Base-by-base conservation (phyloP, 2,113 vertebrate genomes). In the Crocuta crocuta region DNA sequence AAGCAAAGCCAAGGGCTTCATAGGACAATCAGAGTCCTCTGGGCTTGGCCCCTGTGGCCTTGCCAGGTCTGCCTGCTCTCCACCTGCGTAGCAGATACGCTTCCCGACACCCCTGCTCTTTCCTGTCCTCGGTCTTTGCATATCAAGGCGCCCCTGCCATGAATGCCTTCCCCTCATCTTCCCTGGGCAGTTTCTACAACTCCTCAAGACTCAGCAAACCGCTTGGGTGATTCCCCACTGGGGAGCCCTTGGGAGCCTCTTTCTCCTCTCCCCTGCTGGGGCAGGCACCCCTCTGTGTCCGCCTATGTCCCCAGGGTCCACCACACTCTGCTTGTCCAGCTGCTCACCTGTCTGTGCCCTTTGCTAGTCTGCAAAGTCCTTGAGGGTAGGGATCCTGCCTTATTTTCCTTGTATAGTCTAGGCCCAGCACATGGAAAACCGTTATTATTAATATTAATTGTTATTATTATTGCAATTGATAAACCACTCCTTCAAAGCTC, bases 251-350 rank as follows among this genome's bases (percentile, higher is more conserved):
- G 2, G 7, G 65, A 2, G 19, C 33, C 70, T 10, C 35, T 39
- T 24, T 10, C 39, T 81, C 26, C 82, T 26, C 12, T 19, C n/a
- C 31, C 31, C 4, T n/a, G 5, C 26, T 16, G 19, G 43, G 50
- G 13, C 71, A 26, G 28, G 55, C 3, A 0, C 35, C 26, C 55
- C n/a, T 61, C 65, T 43, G 4, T 1, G 28, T n/a, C 35, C 21
- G 4, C 39, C n/a, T 28, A 26, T 7, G 0, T 19, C 48, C n/a
- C n/a, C 4, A 0, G 10, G 0, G 12, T 2, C 11, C 43, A 7
- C 4, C 53, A 65, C 31, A 53, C 39, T 58, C 35, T 26, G 45
- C 48, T 63, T 70, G 8, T 39, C 39, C 74, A 33, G 65, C 50
- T 10, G 1, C 21, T 63, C 26, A 28, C 58, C 33, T 65, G 16